Conservation (phyloP, 2,888 invertebrate genomes). For the Mamestra brassicae region DNA sequence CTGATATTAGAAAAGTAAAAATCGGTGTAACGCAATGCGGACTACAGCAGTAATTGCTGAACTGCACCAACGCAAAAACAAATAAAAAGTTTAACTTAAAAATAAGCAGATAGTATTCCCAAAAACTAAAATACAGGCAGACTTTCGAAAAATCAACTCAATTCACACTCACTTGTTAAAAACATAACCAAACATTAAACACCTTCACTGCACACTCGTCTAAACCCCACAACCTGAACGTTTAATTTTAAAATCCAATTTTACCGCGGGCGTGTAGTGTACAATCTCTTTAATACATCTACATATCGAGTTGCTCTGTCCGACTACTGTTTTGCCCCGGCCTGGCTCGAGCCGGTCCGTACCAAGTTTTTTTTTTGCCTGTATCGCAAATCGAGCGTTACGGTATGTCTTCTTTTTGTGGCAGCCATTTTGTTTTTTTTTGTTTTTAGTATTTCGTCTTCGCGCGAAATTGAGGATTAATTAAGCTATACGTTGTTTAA, state of each 20-base stretch:
- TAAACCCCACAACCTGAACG: constrained; percentile 42
- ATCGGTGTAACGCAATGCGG: no score
- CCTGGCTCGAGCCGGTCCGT: constrained; percentile 67
- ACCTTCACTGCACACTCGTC: constrained; percentile 8
- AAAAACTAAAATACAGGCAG: not conserved
- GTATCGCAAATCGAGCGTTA: constrained; percentile 82
- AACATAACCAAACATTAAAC: constrained; percentile 19
- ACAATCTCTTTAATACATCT: constrained; percentile 79
- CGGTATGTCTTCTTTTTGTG: constrained; percentile 72
- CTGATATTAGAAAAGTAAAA: no score
- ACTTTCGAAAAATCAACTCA: not conserved
- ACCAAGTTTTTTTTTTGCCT: constrained; percentile 70
- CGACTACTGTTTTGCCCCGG: constrained; percentile 84
- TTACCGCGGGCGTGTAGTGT: constrained; percentile 72
- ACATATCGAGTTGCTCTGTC: constrained; percentile 83
- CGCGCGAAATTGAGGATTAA: constrained; percentile 81
- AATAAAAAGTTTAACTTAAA: not conserved
- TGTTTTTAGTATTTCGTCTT: constrained; percentile 67
- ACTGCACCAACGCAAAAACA: not conserved
- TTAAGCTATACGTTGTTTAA: constrained; percentile 70
- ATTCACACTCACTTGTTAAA: not conserved
- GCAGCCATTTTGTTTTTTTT: constrained; percentile 65
- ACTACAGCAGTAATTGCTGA: not conserved
- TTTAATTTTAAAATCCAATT: constrained; percentile 69
- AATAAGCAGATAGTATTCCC: not conserved